Conservation (phyloP, 1,140 invertebrate genomes). For the Lepidurus couesii region DNA sequence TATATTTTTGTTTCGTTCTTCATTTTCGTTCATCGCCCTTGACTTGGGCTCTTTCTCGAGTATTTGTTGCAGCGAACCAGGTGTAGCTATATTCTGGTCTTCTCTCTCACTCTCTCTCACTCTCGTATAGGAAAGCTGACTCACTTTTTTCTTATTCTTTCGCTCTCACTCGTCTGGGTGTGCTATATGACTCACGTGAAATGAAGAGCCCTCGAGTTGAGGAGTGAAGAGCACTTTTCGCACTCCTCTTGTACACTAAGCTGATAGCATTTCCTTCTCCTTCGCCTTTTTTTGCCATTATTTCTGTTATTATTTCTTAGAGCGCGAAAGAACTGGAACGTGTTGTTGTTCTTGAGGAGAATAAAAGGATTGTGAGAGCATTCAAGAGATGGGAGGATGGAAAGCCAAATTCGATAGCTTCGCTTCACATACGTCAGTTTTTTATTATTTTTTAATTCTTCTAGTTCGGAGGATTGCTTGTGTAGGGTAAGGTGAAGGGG, state of each 20-base stretch:
- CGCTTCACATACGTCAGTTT: no score
- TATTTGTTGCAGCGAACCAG: not conserved
- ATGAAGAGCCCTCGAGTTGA: conserved; percentile 18
- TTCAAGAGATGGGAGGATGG: no score
- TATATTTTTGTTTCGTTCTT: not conserved
- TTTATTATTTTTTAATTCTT: no score
- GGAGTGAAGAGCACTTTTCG: conserved; percentile 18
- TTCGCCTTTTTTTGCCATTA: not conserved
- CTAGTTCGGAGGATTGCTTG: no score
- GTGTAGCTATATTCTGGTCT: conserved; percentile 2
- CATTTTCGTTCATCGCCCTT: not conserved
- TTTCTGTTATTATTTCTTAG: not conserved
- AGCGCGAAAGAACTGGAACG: not conserved
- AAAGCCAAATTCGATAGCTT: not conserved
- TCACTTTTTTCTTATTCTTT: not conserved
- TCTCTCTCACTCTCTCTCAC: not conserved
- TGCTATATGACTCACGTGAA: not conserved
- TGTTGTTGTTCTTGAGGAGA: conserved; percentile 14
- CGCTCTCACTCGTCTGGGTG: not conserved
- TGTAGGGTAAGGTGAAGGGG: not conserved
- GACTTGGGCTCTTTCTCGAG: not conserved
- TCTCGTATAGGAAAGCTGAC: not conserved
- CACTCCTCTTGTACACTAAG: conserved; percentile 6
- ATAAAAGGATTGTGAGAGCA: not conserved
- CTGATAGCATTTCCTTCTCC: conserved; percentile 9